Evolutionary conservation across 1,140 invertebrate genomes (phyloP).

Genomic region (Amyelois transitella): DNA sequence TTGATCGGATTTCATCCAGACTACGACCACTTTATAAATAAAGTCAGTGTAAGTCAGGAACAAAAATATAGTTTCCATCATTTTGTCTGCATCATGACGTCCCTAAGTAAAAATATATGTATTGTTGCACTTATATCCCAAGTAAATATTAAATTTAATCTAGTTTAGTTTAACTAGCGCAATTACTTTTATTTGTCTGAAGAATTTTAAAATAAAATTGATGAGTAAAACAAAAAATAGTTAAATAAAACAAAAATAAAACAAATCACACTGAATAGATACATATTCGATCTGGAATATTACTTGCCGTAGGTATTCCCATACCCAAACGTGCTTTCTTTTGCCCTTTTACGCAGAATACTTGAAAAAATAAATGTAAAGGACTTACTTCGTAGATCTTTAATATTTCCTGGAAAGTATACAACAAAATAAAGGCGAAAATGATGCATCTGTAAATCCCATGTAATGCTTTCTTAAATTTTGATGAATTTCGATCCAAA

Average conservation of each 20-base stretch:
- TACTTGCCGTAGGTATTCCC: too few species aligned
- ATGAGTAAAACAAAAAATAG: too few species aligned
- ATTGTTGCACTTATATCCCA: neutral
- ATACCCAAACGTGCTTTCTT: too few species aligned
- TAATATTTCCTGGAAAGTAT: neutral
- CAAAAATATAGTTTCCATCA: slow-evolving; percentile 47
- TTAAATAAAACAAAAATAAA: too few species aligned
- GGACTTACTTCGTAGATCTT: neutral
- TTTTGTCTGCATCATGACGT: slow-evolving; percentile 32
- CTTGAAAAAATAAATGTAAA: neutral
- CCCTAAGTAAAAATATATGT: slow-evolving; percentile 23
- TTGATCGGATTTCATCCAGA: slow-evolving; percentile 28
- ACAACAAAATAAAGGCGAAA: neutral
- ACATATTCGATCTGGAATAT: too few species aligned
- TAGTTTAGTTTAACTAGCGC: too few species aligned
- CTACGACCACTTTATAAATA: slow-evolving; percentile 41
- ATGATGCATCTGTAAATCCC: neutral
- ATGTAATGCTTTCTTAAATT: neutral
- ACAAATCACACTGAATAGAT: too few species aligned
- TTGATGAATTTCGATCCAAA: neutral
- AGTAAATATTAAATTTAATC: too few species aligned
- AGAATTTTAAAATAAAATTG: too few species aligned
- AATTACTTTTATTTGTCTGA: too few species aligned
- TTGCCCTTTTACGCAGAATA: too few species aligned
- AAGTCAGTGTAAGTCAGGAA: slow-evolving; percentile 42